Evolutionary conservation across 2,113 vertebrate species (phyloP).

Genomic region (Myrmecobius fasciatus): DNA sequence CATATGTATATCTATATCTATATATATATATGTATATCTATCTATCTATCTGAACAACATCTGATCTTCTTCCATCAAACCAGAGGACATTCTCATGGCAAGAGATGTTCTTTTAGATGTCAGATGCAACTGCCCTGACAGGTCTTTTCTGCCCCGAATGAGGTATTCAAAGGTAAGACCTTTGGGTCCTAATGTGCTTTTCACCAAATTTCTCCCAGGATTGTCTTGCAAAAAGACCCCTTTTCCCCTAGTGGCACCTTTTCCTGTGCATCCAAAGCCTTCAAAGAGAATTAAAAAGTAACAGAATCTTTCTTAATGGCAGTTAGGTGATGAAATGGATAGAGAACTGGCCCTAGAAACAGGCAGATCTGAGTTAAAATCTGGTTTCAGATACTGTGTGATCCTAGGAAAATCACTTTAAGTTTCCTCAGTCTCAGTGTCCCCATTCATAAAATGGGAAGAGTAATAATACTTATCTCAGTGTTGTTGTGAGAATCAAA

Average conservation of each 20-base stretch:
- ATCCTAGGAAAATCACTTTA: not conserved
- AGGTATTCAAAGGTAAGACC: too few relatives aligned
- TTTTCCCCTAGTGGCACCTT: not conserved
- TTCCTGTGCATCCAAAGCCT: not conserved
- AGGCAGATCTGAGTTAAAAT: not conserved
- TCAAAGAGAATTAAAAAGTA: not conserved
- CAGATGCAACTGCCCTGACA: not conserved
- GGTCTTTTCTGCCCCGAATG: too few relatives aligned
- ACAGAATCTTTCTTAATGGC: not conserved
- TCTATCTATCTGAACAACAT: too few relatives aligned
- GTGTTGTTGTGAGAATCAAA: not conserved
- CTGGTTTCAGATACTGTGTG: not conserved
- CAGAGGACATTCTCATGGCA: not conserved
- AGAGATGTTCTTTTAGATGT: not conserved
- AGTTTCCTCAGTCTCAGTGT: not conserved
- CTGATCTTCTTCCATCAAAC: not conserved
- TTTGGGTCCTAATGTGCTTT: not conserved
- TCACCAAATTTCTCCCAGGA: not conserved
- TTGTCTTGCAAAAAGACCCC: not conserved
- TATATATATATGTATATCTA: too few relatives aligned
- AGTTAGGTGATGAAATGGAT: not conserved
- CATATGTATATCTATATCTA: too few relatives aligned
- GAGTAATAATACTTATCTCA: not conserved
- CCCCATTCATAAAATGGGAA: not conserved
- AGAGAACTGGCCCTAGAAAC: not conserved